Evolutionary conservation across 2,797 vertebrate genomes (phyloP).

Genomic region (Lutjanus argentimaculatus): DNA sequence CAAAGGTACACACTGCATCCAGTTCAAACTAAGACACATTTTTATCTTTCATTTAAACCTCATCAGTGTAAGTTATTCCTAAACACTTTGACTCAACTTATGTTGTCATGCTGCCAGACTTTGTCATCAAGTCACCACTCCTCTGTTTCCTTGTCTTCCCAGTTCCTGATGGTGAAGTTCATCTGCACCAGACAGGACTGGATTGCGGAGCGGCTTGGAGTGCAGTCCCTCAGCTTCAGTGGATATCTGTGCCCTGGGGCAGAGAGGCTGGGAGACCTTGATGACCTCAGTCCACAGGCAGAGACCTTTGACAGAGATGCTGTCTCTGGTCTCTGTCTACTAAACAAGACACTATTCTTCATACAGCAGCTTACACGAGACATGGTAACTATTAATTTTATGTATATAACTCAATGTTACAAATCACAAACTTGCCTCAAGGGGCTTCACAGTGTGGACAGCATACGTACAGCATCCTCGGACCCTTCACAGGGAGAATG

Average conservation of each 20-base stretch:
- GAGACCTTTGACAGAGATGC: constrained; percentile 69
- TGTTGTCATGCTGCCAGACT: neutral
- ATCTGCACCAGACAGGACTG: constrained; percentile 93
- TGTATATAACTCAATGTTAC: neutral
- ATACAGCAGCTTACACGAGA: constrained; percentile 95
- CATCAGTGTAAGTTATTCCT: neutral
- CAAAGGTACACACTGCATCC: constrained; percentile 86
- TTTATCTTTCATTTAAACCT: neutral
- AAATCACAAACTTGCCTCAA: neutral
- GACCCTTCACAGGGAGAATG: neutral
- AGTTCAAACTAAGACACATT: neutral
- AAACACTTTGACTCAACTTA: neutral
- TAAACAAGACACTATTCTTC: constrained; percentile 95
- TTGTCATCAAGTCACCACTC: neutral
- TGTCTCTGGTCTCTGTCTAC: constrained; percentile 90
- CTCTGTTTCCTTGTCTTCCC: constrained; percentile 16
- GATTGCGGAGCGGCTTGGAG: constrained; percentile 92
- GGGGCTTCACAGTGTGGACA: neutral
- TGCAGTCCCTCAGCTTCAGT: constrained; percentile 92
- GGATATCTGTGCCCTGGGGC: constrained; percentile 90
- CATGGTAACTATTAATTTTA: constrained; percentile 83
- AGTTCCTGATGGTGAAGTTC: constrained; percentile 99
- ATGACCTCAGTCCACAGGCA: constrained; percentile 80
- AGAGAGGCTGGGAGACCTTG: constrained; percentile 84
- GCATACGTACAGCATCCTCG: neutral